Percentiles rank a stretch among this genome's conserved stretches.
Evolutionary conservation across 2,113 vertebrate species (phyloP).

Genomic region (Sakesphorus luctuosus): DNA sequence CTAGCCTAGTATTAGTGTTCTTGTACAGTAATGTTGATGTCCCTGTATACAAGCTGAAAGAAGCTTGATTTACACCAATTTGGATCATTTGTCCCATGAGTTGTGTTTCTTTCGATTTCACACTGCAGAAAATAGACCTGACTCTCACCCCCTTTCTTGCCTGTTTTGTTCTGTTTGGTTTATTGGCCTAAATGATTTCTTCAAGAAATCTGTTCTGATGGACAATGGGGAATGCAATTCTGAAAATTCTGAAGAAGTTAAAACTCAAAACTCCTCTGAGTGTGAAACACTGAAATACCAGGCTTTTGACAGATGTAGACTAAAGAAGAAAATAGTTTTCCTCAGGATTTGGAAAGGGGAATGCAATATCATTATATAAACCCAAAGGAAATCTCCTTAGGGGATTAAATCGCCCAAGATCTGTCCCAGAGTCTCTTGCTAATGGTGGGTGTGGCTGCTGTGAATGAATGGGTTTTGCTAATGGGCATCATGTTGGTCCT

Average conservation of each 20-base stretch:
- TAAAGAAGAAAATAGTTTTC: not conserved
- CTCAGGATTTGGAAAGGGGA: not conserved
- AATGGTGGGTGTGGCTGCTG: not conserved
- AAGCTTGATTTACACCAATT: not conserved
- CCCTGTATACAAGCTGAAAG: not conserved
- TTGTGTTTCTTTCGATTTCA: not conserved
- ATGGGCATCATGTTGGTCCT: not conserved
- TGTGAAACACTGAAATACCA: not conserved
- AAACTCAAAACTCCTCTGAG: not conserved
- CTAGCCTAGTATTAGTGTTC: not conserved
- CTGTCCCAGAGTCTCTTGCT: not conserved
- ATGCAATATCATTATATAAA: accelerated
- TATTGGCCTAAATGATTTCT: not conserved
- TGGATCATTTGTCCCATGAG: not conserved
- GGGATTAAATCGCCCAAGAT: not conserved
- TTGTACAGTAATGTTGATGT: not conserved
- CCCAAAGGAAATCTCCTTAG: not conserved
- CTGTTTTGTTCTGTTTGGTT: not conserved
- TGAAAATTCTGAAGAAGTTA: not conserved
- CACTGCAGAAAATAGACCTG: not conserved
- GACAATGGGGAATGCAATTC: not conserved
- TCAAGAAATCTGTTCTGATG: not conserved
- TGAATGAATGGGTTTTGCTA: not conserved
- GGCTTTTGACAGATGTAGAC: not conserved
- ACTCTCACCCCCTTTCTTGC: not conserved